Evolutionary conservation across 2,888 invertebrate species (phyloP).

Genomic region (Tricholauxania praeusta): DNA sequence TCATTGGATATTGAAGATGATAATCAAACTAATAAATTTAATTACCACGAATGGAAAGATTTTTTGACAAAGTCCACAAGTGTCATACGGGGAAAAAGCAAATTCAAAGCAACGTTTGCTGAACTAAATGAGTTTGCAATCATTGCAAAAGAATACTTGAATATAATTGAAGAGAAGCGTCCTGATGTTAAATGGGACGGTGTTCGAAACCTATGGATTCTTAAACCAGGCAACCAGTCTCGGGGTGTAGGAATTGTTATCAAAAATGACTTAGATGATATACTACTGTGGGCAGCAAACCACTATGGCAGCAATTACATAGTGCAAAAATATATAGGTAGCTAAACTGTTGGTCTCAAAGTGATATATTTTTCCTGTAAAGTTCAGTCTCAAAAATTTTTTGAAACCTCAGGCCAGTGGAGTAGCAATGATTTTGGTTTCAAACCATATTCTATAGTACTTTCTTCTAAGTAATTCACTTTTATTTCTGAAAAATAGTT

Average conservation of each 20-base stretch:
- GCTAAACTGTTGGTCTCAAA: too few relatives aligned
- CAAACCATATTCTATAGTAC: too few relatives aligned
- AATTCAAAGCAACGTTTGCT: conserved; percentile 52
- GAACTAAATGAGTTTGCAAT: conserved; percentile 53
- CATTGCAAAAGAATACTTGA: conserved; percentile 72
- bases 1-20: conserved; percentile 50
- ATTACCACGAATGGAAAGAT: conserved; percentile 47
- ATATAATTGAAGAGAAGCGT: conserved; percentile 72
- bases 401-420: too few relatives aligned
- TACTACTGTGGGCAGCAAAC: conserved; percentile 65
- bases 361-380: too few relatives aligned
- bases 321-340: too few relatives aligned
- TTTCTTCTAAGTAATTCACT: too few relatives aligned
- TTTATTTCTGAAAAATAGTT: too few relatives aligned
- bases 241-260: conserved; percentile 87
- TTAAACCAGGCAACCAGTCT: conserved; percentile 87
- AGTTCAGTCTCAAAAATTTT: too few relatives aligned
- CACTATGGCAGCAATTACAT: too few relatives aligned
- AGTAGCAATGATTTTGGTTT: too few relatives aligned
- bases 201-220: conserved; percentile 87
- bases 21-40: conserved; percentile 23
- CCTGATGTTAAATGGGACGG: conserved; percentile 82
- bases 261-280: conserved; percentile 79
- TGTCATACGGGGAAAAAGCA: conserved; percentile 61
- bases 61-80: conserved; percentile 57